Evolutionary conservation across 2,888 invertebrate species (phyloP).

Genomic region (Hemicrepidius hirtus): DNA sequence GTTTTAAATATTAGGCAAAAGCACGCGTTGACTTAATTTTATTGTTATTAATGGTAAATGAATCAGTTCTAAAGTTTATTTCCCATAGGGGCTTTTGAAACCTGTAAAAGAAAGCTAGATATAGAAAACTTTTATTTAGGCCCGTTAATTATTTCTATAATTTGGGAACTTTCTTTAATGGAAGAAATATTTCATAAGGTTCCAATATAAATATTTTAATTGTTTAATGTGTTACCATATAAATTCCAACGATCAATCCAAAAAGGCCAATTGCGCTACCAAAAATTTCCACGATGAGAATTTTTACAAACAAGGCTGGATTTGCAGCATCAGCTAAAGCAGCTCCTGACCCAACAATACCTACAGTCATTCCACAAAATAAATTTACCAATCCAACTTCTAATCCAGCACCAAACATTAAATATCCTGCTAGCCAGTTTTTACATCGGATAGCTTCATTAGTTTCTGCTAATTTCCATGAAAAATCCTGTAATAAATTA

Average conservation of each 20-base stretch:
- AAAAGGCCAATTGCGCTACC: constrained; percentile 99
- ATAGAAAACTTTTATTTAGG: constrained; percentile 32
- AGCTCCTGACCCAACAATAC: constrained; percentile 98
- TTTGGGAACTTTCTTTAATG: too few relatives aligned
- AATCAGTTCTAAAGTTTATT: constrained; percentile 42
- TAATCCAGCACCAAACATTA: constrained; percentile 97
- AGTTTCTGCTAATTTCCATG: constrained; percentile 71
- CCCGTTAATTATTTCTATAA: too few relatives aligned
- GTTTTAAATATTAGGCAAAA: too few relatives aligned
- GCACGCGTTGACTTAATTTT: too few relatives aligned
- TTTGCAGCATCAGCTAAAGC: constrained; percentile 99
- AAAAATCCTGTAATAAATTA: constrained; percentile 72
- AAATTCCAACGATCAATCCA: constrained; percentile 98
- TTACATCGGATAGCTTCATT: constrained; percentile 72
- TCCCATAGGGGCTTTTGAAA: constrained; percentile 60
- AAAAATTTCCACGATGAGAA: constrained; percentile 99
- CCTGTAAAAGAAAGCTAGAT: too few relatives aligned
- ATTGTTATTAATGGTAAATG: too few relatives aligned
- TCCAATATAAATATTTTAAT: background rate
- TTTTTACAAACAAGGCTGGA: constrained; percentile 96
- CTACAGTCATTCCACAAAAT: constrained; percentile 96
- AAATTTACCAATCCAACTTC: constrained; percentile 97
- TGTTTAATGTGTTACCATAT: constrained; percentile 75
- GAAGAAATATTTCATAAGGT: constrained; percentile 13
- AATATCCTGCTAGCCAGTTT: constrained; percentile 91